phyloP scores from a whole-genome alignment of 1,140 invertebrate species.

The Catajapyx aquilonaris region DNA sequence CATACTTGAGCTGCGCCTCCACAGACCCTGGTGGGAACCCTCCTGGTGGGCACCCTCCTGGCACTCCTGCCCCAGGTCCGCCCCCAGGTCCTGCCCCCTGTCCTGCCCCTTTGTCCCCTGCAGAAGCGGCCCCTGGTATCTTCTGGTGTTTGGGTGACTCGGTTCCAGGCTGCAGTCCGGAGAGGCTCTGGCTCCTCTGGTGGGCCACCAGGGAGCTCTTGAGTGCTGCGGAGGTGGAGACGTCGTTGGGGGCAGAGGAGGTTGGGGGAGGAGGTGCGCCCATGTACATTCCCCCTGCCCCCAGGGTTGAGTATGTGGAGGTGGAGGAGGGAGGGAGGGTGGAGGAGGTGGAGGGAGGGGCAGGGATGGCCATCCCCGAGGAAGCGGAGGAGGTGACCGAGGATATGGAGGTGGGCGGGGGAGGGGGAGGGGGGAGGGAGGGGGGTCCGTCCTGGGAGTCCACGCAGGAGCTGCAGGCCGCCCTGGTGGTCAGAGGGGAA shows the following conservation, averaged over 20 bases:
- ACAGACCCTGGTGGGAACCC: slow-evolving; percentile 24
- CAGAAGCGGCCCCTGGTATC: not conserved
- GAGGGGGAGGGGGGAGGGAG: slow-evolving; percentile 24
- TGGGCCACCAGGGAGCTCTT: slow-evolving; percentile 19
- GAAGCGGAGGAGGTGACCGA: slow-evolving; percentile 24
- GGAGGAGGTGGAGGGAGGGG: not conserved
- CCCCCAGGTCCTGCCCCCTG: slow-evolving; percentile 15
- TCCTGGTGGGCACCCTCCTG: slow-evolving; percentile 16
- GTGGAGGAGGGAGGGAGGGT: slow-evolving; percentile 4
- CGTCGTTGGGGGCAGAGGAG: slow-evolving; percentile 14
- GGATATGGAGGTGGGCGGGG: slow-evolving; percentile 23
- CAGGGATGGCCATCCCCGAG: slow-evolving; percentile 2
- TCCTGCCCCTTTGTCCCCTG: not conserved
- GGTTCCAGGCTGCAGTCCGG: slow-evolving; percentile 18
- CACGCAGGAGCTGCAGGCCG: slow-evolving; percentile 14
- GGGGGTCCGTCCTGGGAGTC: slow-evolving; percentile 6
- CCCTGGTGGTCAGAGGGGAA: slow-evolving; percentile 50
- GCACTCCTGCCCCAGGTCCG: slow-evolving; percentile 20
- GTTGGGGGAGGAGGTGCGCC: not conserved
- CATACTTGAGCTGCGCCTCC: slow-evolving; percentile 86
- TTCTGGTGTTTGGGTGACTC: not conserved
- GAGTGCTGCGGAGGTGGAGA: slow-evolving; percentile 11
- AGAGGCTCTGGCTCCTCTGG: slow-evolving; percentile 29
- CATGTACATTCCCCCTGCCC: not conserved
- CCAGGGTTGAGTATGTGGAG: slow-evolving; percentile 2